Evolutionary conservation across 2,797 vertebrate genomes (phyloP).

Genomic region (Platyrinchus mystaceus): DNA sequence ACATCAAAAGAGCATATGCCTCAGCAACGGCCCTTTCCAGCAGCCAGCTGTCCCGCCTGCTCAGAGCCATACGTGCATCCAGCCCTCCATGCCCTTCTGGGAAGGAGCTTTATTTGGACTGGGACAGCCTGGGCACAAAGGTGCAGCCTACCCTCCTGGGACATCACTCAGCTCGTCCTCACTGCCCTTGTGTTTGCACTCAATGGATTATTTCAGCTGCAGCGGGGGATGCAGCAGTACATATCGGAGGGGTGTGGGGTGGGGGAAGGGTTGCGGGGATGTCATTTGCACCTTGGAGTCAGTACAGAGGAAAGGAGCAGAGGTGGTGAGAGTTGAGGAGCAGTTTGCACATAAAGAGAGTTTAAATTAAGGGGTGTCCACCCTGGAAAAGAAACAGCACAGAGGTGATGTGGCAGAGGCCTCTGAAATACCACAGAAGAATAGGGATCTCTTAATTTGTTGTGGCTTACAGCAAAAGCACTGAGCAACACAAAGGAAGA

Average conservation of each 20-base stretch:
- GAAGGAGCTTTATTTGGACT: neutral
- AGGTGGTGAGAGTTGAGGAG: neutral
- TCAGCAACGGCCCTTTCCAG: neutral
- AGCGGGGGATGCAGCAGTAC: neutral
- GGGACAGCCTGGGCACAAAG: neutral
- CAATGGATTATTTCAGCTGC: rapidly evolving
- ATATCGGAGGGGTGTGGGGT: rapidly evolving
- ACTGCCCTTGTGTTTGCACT: rapidly evolving
- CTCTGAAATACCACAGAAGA: neutral
- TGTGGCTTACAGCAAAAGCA: neutral
- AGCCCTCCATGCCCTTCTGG: neutral
- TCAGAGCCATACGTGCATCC: neutral
- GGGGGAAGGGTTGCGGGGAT: too few relatives aligned
- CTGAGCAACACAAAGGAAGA: neutral
- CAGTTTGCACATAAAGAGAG: neutral
- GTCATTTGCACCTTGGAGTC: neutral
- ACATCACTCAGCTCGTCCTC: rapidly evolving
- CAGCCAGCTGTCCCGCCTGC: neutral
- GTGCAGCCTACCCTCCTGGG: neutral
- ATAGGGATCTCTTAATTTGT: neutral
- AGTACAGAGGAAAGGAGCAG: neutral
- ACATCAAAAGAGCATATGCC: constrained; percentile 50
- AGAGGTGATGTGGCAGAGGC: neutral
- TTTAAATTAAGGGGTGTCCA: neutral
- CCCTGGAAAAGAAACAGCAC: neutral